A percentile compares a stretch with the other conserved stretches of the same genome.
phyloP scores from a whole-genome alignment of 2,113 vertebrate genomes.

The Mus musculus region DNA sequence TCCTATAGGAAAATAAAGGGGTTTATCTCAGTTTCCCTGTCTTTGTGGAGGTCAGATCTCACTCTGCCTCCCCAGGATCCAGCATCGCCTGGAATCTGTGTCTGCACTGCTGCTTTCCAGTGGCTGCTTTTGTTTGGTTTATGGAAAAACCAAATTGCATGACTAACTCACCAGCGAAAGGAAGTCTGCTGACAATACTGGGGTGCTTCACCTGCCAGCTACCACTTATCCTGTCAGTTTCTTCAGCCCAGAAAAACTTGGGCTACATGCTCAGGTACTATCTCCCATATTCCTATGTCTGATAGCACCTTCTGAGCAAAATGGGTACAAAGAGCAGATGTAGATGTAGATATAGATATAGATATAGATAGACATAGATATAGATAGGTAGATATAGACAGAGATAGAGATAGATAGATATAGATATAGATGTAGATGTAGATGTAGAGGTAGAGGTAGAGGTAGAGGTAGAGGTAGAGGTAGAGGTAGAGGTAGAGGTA shows the following conservation, averaged over 20 bases:
- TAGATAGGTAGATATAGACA: no score
- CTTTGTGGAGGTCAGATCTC: no score
- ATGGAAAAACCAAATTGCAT: not conserved
- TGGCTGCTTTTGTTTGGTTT: not conserved
- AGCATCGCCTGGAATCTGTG: not conserved
- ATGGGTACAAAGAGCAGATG: no score
- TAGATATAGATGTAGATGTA: no score
- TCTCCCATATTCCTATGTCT: not conserved
- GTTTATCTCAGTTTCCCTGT: not conserved
- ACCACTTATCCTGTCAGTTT: not conserved
- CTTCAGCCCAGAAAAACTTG: not conserved
- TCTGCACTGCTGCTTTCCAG: not conserved
- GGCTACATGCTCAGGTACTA: not conserved
- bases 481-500: no score
- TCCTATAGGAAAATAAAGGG: not conserved
- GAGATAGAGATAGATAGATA: no score
- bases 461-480: no score
- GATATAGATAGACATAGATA: no score
- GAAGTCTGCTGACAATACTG: not conserved
- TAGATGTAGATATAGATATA: no score
- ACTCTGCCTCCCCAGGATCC: rapidly evolving
- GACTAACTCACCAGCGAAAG: not conserved
- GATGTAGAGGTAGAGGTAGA: no score
- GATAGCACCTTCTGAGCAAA: not conserved
- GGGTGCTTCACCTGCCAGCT: not conserved